A percentile compares a stretch with the other conserved stretches of the same genome.
Conservation (phyloP, 2,113 vertebrate species). For the Cepphus grylle region DNA sequence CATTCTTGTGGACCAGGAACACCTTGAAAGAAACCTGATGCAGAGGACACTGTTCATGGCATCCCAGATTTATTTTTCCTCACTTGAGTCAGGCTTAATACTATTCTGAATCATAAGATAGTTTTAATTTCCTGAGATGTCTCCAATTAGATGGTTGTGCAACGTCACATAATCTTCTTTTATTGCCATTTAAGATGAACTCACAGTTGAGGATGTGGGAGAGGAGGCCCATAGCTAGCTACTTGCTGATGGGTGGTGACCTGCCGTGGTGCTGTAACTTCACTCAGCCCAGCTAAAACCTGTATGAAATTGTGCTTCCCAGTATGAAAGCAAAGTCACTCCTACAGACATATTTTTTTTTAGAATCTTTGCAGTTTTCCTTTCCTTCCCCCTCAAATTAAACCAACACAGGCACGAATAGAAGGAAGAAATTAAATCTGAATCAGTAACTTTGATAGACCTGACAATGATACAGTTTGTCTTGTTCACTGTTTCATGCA, state of each 20-base stretch:
- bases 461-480: neutral
- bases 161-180: neutral
- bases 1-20: neutral
- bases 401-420: neutral
- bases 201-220: neutral
- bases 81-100: neutral
- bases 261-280: fast-evolving
- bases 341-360: neutral
- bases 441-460: neutral
- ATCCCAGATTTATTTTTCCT: neutral
- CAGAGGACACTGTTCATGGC: neutral
- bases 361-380: neutral
- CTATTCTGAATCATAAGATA: neutral
- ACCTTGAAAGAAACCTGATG: neutral
- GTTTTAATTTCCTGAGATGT: neutral
- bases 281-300: neutral
- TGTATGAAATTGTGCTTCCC: neutral
- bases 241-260: neutral
- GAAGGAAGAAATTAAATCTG: neutral
- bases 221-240: neutral
- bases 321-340: neutral
- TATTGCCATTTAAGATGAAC: neutral
- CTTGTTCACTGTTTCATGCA: neutral
- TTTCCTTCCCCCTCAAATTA: neutral
- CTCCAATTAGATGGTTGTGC: neutral